A percentile compares a stretch with the other conserved stretches of the same genome.
phyloP scores from a whole-genome alignment of 1,140 invertebrate genomes.

The Aphis craccivora region DNA sequence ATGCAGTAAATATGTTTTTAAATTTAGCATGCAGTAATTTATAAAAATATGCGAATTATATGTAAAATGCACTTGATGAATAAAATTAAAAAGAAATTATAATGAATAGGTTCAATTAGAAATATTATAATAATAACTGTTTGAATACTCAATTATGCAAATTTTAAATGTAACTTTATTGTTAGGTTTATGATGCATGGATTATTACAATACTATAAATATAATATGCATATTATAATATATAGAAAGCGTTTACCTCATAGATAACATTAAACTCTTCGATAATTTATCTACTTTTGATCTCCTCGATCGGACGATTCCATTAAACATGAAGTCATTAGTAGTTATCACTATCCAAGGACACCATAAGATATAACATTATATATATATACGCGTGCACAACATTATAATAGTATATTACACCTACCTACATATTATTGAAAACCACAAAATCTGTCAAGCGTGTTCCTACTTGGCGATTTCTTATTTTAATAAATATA shows the following conservation, averaged over 20 bases:
- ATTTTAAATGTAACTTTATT: neutral
- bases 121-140: neutral
- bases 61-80: neutral
- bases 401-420: neutral
- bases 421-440: no score
- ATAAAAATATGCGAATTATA: neutral
- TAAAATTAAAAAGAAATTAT: conserved; percentile 24
- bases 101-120: neutral
- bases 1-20: neutral
- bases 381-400: neutral
- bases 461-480: neutral
- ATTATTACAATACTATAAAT: neutral
- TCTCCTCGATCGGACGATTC: neutral
- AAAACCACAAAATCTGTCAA: neutral
- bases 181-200: neutral
- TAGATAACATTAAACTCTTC: neutral
- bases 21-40: neutral
- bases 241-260: neutral
- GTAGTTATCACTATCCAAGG: neutral
- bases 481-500: neutral
- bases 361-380: neutral
- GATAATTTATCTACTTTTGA: neutral
- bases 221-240: no score
- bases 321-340: neutral
- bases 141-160: neutral